phyloP scores from a whole-genome alignment of 2,797 vertebrate genomes.

The Toxotes lorentzi region DNA sequence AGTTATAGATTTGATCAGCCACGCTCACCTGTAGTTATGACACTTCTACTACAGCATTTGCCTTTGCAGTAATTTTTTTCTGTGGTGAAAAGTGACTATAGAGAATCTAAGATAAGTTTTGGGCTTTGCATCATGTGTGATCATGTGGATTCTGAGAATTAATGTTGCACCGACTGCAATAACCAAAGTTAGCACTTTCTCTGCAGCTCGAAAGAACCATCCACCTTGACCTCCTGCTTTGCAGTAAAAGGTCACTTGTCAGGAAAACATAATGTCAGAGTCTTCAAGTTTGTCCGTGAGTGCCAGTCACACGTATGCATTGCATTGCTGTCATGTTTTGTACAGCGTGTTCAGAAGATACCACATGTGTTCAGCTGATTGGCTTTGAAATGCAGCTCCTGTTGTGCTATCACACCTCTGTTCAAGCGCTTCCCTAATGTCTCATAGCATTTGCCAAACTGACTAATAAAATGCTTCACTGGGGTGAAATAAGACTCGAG shows the following conservation, averaged over 20 bases:
- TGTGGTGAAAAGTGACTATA: neutral
- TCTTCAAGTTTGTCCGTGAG: constrained; percentile 1
- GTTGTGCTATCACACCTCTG: constrained; percentile 32
- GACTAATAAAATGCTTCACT: constrained; percentile 52
- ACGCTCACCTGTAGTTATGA: neutral
- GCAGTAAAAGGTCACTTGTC: constrained; percentile 43
- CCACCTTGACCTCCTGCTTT: neutral
- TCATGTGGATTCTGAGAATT: no score
- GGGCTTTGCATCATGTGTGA: no score
- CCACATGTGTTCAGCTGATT: constrained; percentile 10
- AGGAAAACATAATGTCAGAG: constrained; percentile 4
- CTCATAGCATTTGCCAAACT: constrained; percentile 40
- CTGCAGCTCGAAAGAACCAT: no score
- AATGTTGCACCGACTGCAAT: no score
- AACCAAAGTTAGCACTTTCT: no score
- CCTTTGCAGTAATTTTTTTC: neutral
- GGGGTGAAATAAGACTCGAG: constrained; percentile 33
- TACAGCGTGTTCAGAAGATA: neutral
- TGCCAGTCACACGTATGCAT: neutral
- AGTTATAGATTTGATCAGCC: neutral
- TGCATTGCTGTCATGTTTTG: neutral
- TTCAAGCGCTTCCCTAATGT: constrained; percentile 22
- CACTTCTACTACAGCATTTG: neutral
- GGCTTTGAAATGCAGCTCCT: constrained; percentile 31
- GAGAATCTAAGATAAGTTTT: neutral